Conservation (phyloP, 2,888 invertebrate genomes). For the Eilema griseolum region DNA sequence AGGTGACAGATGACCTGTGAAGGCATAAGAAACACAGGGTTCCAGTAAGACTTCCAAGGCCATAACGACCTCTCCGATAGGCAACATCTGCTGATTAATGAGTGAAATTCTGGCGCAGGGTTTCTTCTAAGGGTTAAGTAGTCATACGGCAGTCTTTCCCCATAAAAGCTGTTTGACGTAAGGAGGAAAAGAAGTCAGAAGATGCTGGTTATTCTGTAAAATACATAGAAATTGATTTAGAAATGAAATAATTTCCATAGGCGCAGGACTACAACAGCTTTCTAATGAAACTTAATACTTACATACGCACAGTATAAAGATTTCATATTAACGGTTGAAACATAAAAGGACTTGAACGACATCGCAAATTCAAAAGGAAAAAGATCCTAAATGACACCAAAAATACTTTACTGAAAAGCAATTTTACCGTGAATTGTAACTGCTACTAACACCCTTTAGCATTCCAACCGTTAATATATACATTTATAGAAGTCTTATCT, state of each 20-base stretch:
- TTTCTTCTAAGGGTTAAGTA: too few relatives aligned
- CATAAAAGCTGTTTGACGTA: too few relatives aligned
- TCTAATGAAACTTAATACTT: slow-evolving; percentile 1
- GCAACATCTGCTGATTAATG: too few relatives aligned
- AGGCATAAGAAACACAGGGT: too few relatives aligned
- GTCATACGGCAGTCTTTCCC: too few relatives aligned
- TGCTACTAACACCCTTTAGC: background rate
- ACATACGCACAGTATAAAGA: background rate
- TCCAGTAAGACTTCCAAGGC: too few relatives aligned
- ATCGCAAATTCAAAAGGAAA: background rate
- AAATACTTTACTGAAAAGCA: background rate
- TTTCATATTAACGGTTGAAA: background rate
- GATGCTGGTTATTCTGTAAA: too few relatives aligned
- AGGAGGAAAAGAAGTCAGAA: too few relatives aligned
- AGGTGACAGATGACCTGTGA: too few relatives aligned
- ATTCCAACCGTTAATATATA: background rate
- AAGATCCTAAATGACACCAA: background rate
- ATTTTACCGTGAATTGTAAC: background rate
- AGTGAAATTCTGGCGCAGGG: too few relatives aligned
- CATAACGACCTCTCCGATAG: too few relatives aligned
- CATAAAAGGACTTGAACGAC: background rate
- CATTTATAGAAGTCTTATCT: slow-evolving; percentile 14
- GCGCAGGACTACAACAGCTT: background rate
- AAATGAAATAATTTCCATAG: slow-evolving; percentile 2
- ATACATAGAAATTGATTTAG: background rate